Conservation (phyloP, 2,797 vertebrate genomes). For the Channallabes apus region DNA sequence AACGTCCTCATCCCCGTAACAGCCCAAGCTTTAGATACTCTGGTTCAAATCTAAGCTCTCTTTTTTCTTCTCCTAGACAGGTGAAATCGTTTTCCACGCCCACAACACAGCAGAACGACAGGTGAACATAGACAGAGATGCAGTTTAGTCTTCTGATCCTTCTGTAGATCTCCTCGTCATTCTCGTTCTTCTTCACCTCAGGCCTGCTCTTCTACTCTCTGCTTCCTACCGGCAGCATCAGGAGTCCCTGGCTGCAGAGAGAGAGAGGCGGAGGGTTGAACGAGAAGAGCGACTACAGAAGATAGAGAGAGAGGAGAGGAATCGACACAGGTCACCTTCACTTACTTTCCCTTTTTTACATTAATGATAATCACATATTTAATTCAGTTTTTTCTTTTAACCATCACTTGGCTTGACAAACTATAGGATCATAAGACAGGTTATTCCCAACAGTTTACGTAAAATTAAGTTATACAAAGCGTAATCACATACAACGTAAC, state of each 20-base stretch:
- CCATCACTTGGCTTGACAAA: not conserved
- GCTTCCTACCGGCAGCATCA: slow-evolving; percentile 94
- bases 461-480: not conserved
- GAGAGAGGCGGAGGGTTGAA: slow-evolving; percentile 88
- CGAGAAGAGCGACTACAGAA: slow-evolving; percentile 89
- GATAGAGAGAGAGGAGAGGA: slow-evolving; percentile 94
- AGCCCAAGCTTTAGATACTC: not conserved
- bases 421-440: not conserved
- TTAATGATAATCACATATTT: not conserved
- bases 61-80: slow-evolving; percentile 70
- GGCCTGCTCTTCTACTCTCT: slow-evolving; percentile 76
- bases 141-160: not conserved
- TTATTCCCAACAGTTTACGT: not conserved
- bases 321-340: slow-evolving; percentile 85
- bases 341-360: too few species aligned
- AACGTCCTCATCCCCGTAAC: not conserved
- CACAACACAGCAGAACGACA: slow-evolving; percentile 64
- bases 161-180: not conserved
- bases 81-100: slow-evolving; percentile 66
- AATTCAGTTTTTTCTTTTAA: not conserved
- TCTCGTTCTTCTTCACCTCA: slow-evolving; percentile 22
- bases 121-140: not conserved
- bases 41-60: not conserved
- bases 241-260: slow-evolving; percentile 91
- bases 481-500: too few species aligned